Conservation (phyloP, 2,797 vertebrate genomes). For the Coregonus sp. region DNA sequence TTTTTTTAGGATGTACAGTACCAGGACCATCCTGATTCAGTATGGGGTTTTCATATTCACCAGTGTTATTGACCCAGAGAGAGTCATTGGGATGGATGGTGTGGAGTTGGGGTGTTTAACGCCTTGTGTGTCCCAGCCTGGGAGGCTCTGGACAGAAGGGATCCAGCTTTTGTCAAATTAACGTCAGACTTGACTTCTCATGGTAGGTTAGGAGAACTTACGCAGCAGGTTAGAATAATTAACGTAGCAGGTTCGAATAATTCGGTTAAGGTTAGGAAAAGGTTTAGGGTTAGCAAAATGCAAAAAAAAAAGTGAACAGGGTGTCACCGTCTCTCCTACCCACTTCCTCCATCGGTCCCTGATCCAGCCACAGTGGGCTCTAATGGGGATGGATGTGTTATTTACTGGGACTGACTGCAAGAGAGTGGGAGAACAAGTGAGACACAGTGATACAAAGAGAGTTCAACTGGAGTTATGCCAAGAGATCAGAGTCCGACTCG, state of each 20-base stretch:
- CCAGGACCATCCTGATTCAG: neutral
- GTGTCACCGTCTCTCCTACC: neutral
- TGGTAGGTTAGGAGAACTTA: too few species aligned
- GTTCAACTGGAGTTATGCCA: constrained; percentile 12
- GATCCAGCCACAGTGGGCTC: neutral
- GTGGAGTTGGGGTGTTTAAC: neutral
- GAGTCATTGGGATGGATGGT: neutral
- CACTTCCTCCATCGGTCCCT: neutral
- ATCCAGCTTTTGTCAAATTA: too few species aligned
- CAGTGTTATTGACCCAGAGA: neutral
- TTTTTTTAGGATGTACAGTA: neutral
- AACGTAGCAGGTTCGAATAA: too few species aligned
- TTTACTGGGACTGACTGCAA: constrained; percentile 2
- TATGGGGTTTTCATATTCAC: neutral
- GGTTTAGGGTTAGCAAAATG: too few species aligned
- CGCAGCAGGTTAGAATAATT: too few species aligned
- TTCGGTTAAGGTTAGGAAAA: too few species aligned
- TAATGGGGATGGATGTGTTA: neutral
- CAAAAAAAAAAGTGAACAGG: too few species aligned
- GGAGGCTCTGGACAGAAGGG: neutral
- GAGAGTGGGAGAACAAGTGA: neutral
- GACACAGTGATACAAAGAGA: neutral
- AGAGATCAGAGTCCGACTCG: constrained; percentile 19
- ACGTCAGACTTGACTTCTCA: too few species aligned
- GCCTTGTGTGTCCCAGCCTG: neutral